Percentiles rank a stretch among this genome's conserved stretches.
These are phyloP conservation scores for Cyphomyrus discorhynchus DNA, from an alignment of 2,113 vertebrate species.

Conservation along the genomic window DNA sequence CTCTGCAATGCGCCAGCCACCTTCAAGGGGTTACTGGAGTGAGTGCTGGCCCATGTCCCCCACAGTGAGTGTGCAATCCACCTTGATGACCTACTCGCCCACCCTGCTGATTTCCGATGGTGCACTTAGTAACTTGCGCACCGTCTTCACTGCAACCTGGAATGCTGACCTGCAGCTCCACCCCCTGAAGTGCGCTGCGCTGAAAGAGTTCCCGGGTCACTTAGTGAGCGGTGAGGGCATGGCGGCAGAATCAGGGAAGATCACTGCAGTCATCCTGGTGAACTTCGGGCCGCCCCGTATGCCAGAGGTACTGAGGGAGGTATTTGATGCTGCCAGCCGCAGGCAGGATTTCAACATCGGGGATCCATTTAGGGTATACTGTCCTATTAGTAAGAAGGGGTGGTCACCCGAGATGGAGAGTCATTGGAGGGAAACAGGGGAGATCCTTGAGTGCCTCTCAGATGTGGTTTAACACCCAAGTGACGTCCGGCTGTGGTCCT, in stretches of 20 bases:
- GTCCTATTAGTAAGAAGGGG: too few relatives aligned
- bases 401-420: too few relatives aligned
- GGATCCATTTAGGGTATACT: too few relatives aligned
- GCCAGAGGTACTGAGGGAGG: not conserved
- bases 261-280: too few relatives aligned
- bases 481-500: too few relatives aligned
- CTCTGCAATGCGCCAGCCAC: not conserved
- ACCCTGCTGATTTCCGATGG: not conserved
- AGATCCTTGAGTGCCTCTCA: too few relatives aligned
- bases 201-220: not conserved
- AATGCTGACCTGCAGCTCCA: not conserved
- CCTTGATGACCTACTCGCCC: not conserved
- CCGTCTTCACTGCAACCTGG: not conserved
- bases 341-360: too few relatives aligned
- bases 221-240: not conserved
- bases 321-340: not conserved
- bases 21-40: not conserved
- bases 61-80: not conserved
- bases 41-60: not conserved
- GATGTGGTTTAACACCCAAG: too few relatives aligned
- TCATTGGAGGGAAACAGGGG: too few relatives aligned
- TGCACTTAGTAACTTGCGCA: not conserved
- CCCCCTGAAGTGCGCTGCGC: not conserved
- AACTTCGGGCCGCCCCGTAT: too few relatives aligned
- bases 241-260: too few relatives aligned